Base-by-base conservation (phyloP, 2,797 vertebrate species). In the Euthynnus affinis region DNA sequence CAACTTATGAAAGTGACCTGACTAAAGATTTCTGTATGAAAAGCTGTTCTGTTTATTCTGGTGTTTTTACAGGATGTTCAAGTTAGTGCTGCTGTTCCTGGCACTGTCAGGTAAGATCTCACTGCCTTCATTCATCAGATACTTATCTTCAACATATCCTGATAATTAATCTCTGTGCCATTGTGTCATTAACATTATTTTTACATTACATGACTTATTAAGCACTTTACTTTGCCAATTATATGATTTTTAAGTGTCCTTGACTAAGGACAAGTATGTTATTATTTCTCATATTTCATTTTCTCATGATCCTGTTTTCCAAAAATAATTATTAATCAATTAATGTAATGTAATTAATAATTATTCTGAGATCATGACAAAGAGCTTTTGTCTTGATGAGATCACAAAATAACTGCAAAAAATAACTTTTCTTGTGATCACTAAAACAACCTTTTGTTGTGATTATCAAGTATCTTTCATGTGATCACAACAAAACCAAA, bases 81-180 rank as follows among this genome's bases (percentile, higher is more conserved):
- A 52, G 74, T 51, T 82, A 0, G 29, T 76, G 34, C 71, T 95
- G 60, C 74, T 95, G 42, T 23, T 91, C 75, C 78, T 93, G 88
- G 65, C 84, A 1, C 71, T 94, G 71, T 87, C 93, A 79, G 94
- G 95, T 96, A 91, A 94, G 93, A 75, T 32, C 44, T 55, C 22
- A 18, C 7, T n/a, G 2, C 29, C 22, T 46, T 42, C 3, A 6
- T 46, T 40, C 0, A 23, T 53, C 52, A 27, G 2, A 55, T 12
- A 22, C 20, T 13, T 51, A 29, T 1, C 46, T 49, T 49, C 14
- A 56, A 17, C 22, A 15, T 27, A 3, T 53, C 46, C 23, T n/a
- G 0, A 52, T 42, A 2, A 6, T 14, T 34, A 0, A 40, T 29
- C 10, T 37, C 9, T 46, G 13, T 23, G 14, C 44, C 15, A 18